These are phyloP conservation scores for Germaria angustata DNA, from an alignment of 2,888 invertebrate genomes.

Conservation along the genomic window DNA sequence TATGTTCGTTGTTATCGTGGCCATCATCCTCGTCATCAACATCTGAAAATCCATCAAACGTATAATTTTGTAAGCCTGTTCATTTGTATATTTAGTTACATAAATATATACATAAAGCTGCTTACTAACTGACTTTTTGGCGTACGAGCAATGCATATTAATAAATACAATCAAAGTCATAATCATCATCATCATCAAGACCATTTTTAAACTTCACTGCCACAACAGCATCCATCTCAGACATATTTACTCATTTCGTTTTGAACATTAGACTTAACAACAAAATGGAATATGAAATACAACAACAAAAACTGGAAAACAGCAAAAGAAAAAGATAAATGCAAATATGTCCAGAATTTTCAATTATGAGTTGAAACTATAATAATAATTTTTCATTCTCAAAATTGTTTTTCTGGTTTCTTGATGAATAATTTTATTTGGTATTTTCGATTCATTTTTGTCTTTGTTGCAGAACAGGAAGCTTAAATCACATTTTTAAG, in stretches of 20 bases:
- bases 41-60: constrained; percentile 19
- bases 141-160: constrained; percentile 14
- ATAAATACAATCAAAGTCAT: constrained; percentile 34
- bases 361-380: constrained; percentile 62
- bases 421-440: background rate
- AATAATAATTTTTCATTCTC: constrained; percentile 63
- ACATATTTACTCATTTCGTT: constrained; percentile 37
- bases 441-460: background rate
- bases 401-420: background rate
- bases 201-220: constrained; percentile 9
- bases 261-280: background rate
- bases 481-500: too few relatives aligned
- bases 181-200: constrained; percentile 26
- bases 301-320: too few relatives aligned
- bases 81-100: background rate
- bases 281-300: too few relatives aligned
- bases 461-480: background rate
- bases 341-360: constrained; percentile 67
- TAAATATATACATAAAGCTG: background rate
- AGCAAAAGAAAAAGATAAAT: constrained; percentile 55
- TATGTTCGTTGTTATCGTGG: constrained; percentile 23
- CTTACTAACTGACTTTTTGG: constrained; percentile 20
- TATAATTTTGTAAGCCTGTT: background rate
- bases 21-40: constrained; percentile 14
- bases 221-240: constrained; percentile 3